phyloP scores from a whole-genome alignment of 1,140 invertebrate genomes.

The Aphelenchoides fujianensis region DNA sequence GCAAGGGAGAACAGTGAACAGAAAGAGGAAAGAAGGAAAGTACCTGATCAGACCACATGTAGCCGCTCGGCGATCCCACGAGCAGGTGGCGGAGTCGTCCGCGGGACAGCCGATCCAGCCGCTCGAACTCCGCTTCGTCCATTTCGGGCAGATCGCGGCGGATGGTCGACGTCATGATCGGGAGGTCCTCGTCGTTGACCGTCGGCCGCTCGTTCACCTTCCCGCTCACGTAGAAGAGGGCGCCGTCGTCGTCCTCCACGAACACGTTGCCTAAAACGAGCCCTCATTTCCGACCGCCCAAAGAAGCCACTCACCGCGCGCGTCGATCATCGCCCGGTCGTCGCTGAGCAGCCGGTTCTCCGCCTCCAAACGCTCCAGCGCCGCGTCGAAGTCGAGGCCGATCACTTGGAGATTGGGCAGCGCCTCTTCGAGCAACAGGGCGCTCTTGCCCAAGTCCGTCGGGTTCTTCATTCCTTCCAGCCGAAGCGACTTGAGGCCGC shows the following conservation, averaged over 20 bases:
- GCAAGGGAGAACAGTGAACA: constrained; percentile 27
- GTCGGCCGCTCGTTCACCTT: constrained; percentile 47
- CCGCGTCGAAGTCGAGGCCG: constrained; percentile 61
- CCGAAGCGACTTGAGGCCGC: constrained; percentile 62
- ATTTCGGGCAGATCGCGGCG: constrained; percentile 56
- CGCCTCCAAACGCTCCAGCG: constrained; percentile 44
- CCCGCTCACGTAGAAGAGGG: constrained; percentile 54
- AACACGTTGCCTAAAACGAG: constrained; percentile 54
- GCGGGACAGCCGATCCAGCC: constrained; percentile 45
- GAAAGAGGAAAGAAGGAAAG: background rate
- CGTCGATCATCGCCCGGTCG: constrained; percentile 54
- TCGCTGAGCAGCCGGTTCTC: constrained; percentile 49
- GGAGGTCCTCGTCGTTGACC: constrained; percentile 56
- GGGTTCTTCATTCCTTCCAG: constrained; percentile 61
- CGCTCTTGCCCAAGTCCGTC: constrained; percentile 58
- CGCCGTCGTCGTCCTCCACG: constrained; percentile 59
- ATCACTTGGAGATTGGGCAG: constrained; percentile 61
- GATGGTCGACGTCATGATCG: constrained; percentile 54
- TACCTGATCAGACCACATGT: constrained; percentile 56
- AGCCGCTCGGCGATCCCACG: constrained; percentile 61
- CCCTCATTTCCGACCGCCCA: too few species aligned
- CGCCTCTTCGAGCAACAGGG: constrained; percentile 62
- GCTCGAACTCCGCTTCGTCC: constrained; percentile 56
- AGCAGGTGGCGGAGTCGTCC: constrained; percentile 58
- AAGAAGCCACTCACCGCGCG: constrained; percentile 42